Conservation (phyloP, 2,888 invertebrate species). For the Microctonus hyperodae region DNA sequence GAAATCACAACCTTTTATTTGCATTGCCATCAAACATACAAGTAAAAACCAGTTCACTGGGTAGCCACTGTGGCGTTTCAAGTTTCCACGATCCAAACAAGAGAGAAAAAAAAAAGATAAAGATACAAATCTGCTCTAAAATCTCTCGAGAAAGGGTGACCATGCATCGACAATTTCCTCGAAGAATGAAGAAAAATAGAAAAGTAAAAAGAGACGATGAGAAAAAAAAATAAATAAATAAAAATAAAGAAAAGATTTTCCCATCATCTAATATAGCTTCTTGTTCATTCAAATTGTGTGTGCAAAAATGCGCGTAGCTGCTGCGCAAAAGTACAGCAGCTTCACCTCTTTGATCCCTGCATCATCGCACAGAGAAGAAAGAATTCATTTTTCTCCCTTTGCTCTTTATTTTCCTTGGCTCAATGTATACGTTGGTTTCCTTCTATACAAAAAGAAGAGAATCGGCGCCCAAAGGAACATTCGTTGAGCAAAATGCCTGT, state of each 20-base stretch:
- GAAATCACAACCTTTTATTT: constrained; percentile 39
- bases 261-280: constrained; percentile 23
- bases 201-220: constrained; percentile 27
- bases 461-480: constrained; percentile 38
- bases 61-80: constrained; percentile 31
- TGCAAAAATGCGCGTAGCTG: constrained; percentile 47
- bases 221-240: constrained; percentile 32
- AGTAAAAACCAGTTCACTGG: constrained; percentile 1
- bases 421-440: background rate
- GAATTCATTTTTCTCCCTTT: background rate
- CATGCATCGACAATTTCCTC: constrained; percentile 1
- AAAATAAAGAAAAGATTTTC: constrained; percentile 20
- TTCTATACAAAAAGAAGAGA: constrained; percentile 41
- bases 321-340: constrained; percentile 47
- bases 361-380: constrained; percentile 19
- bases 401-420: background rate
- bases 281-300: constrained; percentile 28
- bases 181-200: background rate
- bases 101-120: constrained; percentile 21
- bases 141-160: constrained; percentile 23
- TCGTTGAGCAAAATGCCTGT: constrained; percentile 13
- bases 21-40: constrained; percentile 30
- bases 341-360: constrained; percentile 53
- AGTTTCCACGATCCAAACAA: constrained; percentile 35
- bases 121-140: constrained; percentile 41